A percentile compares a stretch with the other conserved stretches of the same genome.
Conservation (phyloP, 2,888 invertebrate species). For the Ochropleura leucogaster region DNA sequence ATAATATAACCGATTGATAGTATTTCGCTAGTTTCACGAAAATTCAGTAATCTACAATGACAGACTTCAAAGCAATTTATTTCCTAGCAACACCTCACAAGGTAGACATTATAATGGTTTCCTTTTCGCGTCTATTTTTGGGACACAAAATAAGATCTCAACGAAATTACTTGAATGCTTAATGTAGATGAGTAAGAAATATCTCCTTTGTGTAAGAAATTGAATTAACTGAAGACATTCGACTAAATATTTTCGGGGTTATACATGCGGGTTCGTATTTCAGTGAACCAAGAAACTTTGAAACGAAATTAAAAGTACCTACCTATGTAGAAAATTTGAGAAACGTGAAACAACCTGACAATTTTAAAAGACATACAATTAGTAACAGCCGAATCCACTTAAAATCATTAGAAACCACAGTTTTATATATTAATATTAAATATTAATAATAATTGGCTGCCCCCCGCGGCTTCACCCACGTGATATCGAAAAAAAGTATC, state of each 20-base stretch:
- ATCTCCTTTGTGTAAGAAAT: conserved; percentile 49
- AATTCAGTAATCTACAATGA: conserved; percentile 16
- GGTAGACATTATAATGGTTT: conserved; percentile 12
- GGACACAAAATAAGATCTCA: conserved; percentile 43
- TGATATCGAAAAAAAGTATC: no score
- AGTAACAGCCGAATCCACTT: conserved; percentile 8
- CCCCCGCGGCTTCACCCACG: no score
- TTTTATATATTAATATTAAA: no score
- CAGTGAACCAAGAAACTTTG: conserved; percentile 12
- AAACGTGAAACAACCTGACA: neutral
- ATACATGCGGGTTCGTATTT: conserved; percentile 36
- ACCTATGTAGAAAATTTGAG: neutral
- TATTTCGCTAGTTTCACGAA: no score
- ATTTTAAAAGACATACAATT: neutral
- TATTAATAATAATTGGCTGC: no score
- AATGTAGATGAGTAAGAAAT: conserved; percentile 46
- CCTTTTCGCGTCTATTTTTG: conserved; percentile 23
- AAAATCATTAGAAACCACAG: neutral
- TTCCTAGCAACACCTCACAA: conserved; percentile 19
- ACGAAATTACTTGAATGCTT: conserved; percentile 50
- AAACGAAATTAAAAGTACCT: conserved; percentile 24
- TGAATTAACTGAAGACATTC: conserved; percentile 33
- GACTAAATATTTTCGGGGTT: conserved; percentile 51
- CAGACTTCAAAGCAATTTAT: conserved; percentile 28
- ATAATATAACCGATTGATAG: no score